phyloP scores from a whole-genome alignment of 35 echinoderm and acorn worm genomes.

The Heliocidaris erythrogramma region DNA sequence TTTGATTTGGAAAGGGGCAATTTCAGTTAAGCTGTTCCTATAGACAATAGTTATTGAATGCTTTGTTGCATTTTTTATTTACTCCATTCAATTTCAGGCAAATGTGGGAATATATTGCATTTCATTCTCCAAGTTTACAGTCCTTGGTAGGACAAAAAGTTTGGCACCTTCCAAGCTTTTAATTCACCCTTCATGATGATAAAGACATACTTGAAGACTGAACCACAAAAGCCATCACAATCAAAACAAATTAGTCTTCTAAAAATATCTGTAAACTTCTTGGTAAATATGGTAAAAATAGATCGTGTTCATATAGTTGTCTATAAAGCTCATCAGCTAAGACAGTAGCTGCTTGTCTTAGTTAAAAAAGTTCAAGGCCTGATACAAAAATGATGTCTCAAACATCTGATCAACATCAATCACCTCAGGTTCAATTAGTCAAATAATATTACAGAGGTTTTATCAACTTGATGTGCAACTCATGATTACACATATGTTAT shows the following conservation, averaged over 20 bases:
- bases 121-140: background rate
- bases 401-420: background rate
- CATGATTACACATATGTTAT: background rate
- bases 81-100: background rate
- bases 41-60: background rate
- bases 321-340: background rate
- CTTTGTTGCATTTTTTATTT: background rate
- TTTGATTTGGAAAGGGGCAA: background rate
- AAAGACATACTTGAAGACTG: no score
- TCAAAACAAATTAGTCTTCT: no score
- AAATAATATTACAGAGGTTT: background rate
- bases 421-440: background rate
- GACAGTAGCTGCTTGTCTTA: background rate
- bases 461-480: background rate
- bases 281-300: background rate
- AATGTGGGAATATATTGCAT: background rate
- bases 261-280: no score
- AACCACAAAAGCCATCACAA: no score
- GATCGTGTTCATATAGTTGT: background rate
- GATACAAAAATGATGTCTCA: background rate
- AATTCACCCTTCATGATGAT: no score
- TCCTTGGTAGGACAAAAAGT: background rate
- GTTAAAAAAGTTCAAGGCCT: background rate
- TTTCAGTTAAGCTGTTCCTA: background rate
- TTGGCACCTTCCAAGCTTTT: no score